Conservation (phyloP, 2,113 vertebrate species). For the Litocranius walleri region DNA sequence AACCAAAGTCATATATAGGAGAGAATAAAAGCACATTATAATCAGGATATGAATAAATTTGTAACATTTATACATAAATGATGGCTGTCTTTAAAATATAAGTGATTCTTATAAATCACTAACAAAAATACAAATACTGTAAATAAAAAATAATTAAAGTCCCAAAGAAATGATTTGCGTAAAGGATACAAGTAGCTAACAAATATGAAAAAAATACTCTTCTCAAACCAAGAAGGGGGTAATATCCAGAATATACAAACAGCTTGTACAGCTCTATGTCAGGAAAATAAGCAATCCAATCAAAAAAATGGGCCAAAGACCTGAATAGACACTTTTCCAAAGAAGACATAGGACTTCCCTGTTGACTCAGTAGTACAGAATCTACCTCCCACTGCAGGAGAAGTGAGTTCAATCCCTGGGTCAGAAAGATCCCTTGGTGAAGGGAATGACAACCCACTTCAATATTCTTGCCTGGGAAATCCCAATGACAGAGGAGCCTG, state of each 20-base stretch:
- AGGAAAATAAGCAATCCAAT: neutral
- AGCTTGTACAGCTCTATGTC: neutral
- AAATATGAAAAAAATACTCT: neutral
- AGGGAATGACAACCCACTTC: neutral
- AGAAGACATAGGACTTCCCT: neutral
- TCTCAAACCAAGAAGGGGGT: neutral
- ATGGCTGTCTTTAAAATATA: neutral
- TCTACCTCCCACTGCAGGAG: neutral
- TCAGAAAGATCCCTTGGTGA: neutral
- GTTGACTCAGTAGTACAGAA: neutral
- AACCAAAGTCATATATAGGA: neutral
- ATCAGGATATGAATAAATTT: neutral
- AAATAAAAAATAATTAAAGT: neutral
- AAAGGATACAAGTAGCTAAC: neutral
- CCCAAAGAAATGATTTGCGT: neutral
- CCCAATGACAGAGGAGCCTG: neutral
- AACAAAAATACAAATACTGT: neutral
- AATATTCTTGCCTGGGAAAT: neutral
- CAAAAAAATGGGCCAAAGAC: neutral
- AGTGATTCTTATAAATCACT: neutral
- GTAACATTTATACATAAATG: neutral
- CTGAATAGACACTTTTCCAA: neutral
- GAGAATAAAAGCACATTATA: neutral
- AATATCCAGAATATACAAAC: neutral
- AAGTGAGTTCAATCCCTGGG: neutral